Evolutionary conservation across 2,113 vertebrate genomes (phyloP), one percentile per base, ranked within the genome.

Genomic region (Pycnonotus jocosus): DNA sequence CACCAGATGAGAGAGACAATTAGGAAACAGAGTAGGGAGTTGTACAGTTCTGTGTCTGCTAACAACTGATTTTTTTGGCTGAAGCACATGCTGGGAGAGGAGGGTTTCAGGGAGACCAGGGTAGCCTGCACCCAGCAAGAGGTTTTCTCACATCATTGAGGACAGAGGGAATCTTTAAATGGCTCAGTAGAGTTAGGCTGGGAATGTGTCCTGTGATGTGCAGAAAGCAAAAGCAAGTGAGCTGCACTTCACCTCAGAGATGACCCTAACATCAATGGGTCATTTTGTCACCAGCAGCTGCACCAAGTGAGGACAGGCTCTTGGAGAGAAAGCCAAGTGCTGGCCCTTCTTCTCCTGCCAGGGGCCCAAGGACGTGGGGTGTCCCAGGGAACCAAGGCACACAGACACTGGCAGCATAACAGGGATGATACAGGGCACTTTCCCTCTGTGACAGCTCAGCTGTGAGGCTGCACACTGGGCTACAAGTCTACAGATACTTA

Each of bases 391-490:
- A 25, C 14, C 38, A 35, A 54, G 51, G 35, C 33, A 62, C 79
- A n/a, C 8, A 30, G 65, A 28, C 1, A 7, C 37, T 38, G 38
- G 42, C 51, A 66, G 48, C 10, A 1, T 3, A 47, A 40, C 1
- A 0, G 4, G 24, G 44, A 58, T 28, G 20, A 28, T 6, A n/a
- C 0, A 2, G 30, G 4, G 4, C 21, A 21, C 28, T 72, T 76
- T n/a, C 24, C 61, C 21, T 18, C 25, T 1, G 4, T 18, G 31
- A 5, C 35, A 60, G 73, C 48, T 81, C 44, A 48, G 19, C 61
- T 44, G 20, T 15, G 45, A 60, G 70, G 53, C 57, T 62, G 18
- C 21, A 16, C 2, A 0, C 35, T 4, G 44, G 30, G 35, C 64
- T 7, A 12, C 9, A 3, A 80, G 37, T 21, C 28, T 44, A 38